phyloP scores from a whole-genome alignment of 2,113 vertebrate species.

The Cryptotis parvus region DNA sequence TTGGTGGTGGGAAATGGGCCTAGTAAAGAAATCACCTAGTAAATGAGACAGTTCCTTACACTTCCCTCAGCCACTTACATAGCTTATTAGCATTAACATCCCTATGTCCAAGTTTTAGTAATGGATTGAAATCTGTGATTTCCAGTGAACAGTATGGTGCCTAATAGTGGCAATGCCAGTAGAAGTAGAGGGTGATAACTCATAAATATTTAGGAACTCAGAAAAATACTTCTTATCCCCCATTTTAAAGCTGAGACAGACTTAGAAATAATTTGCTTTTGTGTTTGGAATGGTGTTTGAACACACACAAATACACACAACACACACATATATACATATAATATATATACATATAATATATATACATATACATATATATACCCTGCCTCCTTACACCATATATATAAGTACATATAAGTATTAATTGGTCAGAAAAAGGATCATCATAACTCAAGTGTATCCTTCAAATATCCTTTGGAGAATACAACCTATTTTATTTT shows the following conservation, averaged over 20 bases:
- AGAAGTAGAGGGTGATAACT: background rate
- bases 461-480: slow-evolving; percentile 71
- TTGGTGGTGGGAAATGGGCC: too few relatives aligned
- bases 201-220: background rate
- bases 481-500: slow-evolving; percentile 70
- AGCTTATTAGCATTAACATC: background rate
- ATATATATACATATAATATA: too few relatives aligned
- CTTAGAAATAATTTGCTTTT: background rate
- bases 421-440: slow-evolving; percentile 52
- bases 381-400: too few relatives aligned
- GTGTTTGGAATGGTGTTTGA: too few relatives aligned
- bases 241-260: background rate
- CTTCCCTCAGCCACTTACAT: fast-evolving
- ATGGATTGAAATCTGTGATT: too few relatives aligned
- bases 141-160: too few relatives aligned
- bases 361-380: too few relatives aligned
- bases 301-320: too few relatives aligned
- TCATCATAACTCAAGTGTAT: slow-evolving; percentile 49
- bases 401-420: background rate
- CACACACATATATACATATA: too few relatives aligned
- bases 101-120: background rate
- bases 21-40: too few relatives aligned
- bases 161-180: background rate
- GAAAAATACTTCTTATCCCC: background rate
- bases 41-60: too few relatives aligned